Evolutionary conservation across 2,113 vertebrate genomes (phyloP).

Genomic region (Petromus typicus): DNA sequence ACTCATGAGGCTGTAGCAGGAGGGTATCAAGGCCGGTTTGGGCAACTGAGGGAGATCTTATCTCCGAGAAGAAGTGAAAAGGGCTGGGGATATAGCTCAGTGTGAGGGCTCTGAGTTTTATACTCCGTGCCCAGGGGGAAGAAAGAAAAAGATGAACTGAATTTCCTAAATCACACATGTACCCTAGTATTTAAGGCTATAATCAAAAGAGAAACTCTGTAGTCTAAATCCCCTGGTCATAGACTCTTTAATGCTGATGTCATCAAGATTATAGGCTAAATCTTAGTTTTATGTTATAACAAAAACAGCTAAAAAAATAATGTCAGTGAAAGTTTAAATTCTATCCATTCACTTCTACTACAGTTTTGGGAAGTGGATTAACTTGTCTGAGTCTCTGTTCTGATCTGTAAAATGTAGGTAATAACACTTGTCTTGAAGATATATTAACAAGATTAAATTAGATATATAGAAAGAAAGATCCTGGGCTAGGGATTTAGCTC

Average conservation of each 20-base stretch:
- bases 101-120: not conserved
- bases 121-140: not conserved
- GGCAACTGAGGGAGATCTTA: not conserved
- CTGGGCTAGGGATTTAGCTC: not conserved
- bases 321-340: not conserved
- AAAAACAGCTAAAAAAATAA: not conserved
- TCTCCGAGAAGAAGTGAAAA: not conserved
- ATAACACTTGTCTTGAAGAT: not conserved
- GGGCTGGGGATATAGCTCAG: not conserved
- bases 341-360: not conserved
- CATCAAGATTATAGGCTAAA: constrained; percentile 28
- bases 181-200: not conserved
- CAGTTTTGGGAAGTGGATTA: not conserved
- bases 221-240: not conserved
- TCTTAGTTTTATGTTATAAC: not conserved
- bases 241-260: not conserved
- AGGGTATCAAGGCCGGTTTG: not conserved
- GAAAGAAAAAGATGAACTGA: not conserved
- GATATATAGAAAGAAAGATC: constrained; percentile 19
- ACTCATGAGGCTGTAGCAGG: not conserved
- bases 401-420: not conserved
- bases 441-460: constrained; percentile 1
- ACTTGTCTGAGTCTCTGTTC: not conserved
- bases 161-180: not conserved
- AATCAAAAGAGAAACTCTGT: constrained; percentile 5